phyloP scores from a whole-genome alignment of 2,797 vertebrate species.

The Eidolon dupreanum region DNA sequence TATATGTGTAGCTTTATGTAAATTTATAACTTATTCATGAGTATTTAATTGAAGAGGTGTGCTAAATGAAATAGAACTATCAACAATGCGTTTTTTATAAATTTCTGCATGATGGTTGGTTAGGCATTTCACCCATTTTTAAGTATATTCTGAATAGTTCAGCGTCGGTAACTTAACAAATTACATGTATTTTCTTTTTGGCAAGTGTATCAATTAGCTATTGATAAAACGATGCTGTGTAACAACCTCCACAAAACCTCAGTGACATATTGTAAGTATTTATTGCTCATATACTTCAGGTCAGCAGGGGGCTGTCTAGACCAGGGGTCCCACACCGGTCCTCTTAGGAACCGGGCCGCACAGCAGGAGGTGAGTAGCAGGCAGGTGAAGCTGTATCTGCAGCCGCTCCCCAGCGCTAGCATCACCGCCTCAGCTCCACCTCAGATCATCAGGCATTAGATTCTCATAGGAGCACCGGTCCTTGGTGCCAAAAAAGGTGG shows the following conservation, averaged over 20 bases:
- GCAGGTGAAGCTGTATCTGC: too few species aligned
- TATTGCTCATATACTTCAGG: neutral
- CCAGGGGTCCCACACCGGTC: too few species aligned
- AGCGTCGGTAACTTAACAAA: constrained; percentile 71
- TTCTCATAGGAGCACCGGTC: too few species aligned
- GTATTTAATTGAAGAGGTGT: constrained; percentile 30
- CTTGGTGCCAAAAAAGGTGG: too few species aligned
- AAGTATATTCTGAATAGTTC: constrained; percentile 68
- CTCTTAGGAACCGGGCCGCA: too few species aligned
- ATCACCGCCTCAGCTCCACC: too few species aligned
- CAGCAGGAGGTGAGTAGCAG: too few species aligned
- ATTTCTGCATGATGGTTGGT: constrained; percentile 63
- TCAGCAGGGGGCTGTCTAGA: neutral
- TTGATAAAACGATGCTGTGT: neutral
- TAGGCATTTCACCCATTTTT: constrained; percentile 71
- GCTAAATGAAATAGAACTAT: constrained; percentile 32
- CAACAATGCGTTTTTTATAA: constrained; percentile 70
- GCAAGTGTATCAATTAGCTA: neutral
- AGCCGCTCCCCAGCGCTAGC: too few species aligned
- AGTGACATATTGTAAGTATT: rapidly evolving
- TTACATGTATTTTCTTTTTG: neutral
- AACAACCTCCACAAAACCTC: neutral
- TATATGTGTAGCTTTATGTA: neutral
- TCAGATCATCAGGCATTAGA: too few species aligned
- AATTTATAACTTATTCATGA: neutral